Evolutionary conservation across 2,888 invertebrate genomes (phyloP).

Genomic region (Andrena fulva): DNA sequence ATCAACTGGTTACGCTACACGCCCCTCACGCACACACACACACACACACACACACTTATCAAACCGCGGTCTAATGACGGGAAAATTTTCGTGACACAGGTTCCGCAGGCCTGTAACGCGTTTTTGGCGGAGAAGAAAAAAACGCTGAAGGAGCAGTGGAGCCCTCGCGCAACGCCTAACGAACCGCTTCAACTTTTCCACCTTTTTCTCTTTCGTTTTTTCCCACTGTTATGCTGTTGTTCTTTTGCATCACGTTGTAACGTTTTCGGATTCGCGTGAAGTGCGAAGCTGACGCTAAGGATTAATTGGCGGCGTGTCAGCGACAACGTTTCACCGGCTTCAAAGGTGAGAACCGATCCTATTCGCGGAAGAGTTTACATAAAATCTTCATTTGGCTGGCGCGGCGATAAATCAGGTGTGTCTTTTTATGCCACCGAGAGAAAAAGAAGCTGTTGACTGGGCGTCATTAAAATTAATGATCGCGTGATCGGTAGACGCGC

Average conservation of each 20-base stretch:
- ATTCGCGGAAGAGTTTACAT: conserved; percentile 42
- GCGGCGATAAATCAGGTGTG: conserved; percentile 47
- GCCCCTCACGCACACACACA: conserved; percentile 36
- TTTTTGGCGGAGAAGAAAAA: conserved; percentile 43
- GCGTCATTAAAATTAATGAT: conserved; percentile 60
- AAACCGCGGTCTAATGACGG: conserved; percentile 72
- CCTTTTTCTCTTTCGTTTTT: neutral
- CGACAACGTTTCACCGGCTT: conserved; percentile 42
- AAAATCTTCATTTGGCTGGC: conserved; percentile 49
- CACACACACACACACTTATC: conserved; percentile 68
- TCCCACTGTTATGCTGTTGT: neutral
- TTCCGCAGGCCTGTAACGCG: conserved; percentile 26
- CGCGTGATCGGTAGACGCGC: conserved; percentile 55
- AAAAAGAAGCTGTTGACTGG: conserved; percentile 31
- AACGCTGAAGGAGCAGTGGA: neutral
- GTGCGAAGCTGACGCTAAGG: conserved; percentile 32
- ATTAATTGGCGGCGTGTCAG: conserved; percentile 47
- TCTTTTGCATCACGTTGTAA: conserved; percentile 4
- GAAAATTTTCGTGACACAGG: conserved; percentile 67
- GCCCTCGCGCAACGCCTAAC: conserved; percentile 31
- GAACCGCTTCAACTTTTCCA: conserved; percentile 25
- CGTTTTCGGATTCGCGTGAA: neutral
- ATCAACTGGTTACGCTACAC: conserved; percentile 74
- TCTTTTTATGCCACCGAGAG: conserved; percentile 12
- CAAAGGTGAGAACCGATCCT: conserved; percentile 47